These are phyloP conservation scores for Drosophila robusta DNA, from an alignment of 2,888 invertebrate species.

Conservation along the genomic window DNA sequence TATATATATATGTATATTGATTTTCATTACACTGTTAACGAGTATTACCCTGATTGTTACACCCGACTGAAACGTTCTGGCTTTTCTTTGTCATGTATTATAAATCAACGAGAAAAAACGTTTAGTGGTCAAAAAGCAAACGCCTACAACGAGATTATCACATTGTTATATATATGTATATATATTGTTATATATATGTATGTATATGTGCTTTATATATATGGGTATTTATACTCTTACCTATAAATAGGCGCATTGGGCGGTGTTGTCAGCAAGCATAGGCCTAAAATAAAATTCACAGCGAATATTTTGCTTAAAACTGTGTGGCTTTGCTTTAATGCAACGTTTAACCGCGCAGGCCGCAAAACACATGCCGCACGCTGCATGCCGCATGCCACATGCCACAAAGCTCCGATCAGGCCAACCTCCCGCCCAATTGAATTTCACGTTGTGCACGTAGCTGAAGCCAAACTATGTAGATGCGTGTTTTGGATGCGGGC, in stretches of 20 bases:
- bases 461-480: constrained; percentile 23
- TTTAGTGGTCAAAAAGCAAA: constrained; percentile 34
- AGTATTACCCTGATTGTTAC: too few species aligned
- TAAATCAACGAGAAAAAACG: constrained; percentile 29
- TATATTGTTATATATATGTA: constrained; percentile 22
- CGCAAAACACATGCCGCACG: constrained; percentile 30
- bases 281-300: constrained; percentile 35
- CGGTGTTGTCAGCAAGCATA: constrained; percentile 27
- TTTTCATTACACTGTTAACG: too few species aligned
- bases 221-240: constrained; percentile 21
- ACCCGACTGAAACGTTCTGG: too few species aligned
- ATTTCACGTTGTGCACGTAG: constrained; percentile 31
- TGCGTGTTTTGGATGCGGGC: constrained; percentile 42
- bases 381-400: constrained; percentile 16
- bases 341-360: constrained; percentile 12
- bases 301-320: constrained; percentile 13
- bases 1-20: too few species aligned
- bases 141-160: constrained; percentile 53
- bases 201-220: constrained; percentile 11
- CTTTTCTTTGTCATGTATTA: constrained; percentile 2
- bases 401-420: constrained; percentile 7
- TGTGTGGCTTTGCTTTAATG: constrained; percentile 20
- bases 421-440: constrained; percentile 9
- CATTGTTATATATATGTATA: constrained; percentile 26
- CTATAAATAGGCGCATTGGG: constrained; percentile 44